Evolutionary conservation across 2,797 vertebrate genomes (phyloP).

Genomic region (Mionectes olivaceus): DNA sequence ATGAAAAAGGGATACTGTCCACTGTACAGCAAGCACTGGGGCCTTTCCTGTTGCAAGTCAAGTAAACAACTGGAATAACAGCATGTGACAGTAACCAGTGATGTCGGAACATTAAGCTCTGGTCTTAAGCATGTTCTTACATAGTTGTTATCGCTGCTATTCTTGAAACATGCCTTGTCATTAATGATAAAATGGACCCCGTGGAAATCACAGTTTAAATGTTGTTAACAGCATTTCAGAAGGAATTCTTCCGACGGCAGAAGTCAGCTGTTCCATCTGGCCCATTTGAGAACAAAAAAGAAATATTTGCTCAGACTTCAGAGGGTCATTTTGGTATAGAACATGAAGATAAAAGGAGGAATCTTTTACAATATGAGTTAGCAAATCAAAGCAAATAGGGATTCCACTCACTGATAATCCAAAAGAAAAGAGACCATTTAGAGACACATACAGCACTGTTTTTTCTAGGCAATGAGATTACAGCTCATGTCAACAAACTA

Average conservation of each 20-base stretch:
- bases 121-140: neutral
- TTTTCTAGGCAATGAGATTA: neutral
- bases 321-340: conserved; percentile 14
- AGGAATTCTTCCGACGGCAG: conserved; percentile 7
- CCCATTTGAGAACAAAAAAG: conserved; percentile 16
- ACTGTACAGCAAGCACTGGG: neutral
- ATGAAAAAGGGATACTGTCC: neutral
- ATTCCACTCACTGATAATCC: neutral
- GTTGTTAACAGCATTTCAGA: conserved; percentile 4
- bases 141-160: neutral
- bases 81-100: neutral
- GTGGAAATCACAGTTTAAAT: neutral
- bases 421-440: neutral
- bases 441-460: neutral
- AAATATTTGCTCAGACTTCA: conserved; percentile 56
- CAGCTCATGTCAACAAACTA: neutral
- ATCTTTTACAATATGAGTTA: conserved; percentile 21
- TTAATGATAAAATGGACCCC: neutral
- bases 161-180: neutral
- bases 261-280: conserved; percentile 1
- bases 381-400: conserved; percentile 25
- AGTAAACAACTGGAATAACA: neutral
- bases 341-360: conserved; percentile 49
- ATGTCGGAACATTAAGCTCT: neutral
- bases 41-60: neutral